Evolutionary conservation across 2,113 vertebrate genomes (phyloP).

Genomic region (Barbus barbus): DNA sequence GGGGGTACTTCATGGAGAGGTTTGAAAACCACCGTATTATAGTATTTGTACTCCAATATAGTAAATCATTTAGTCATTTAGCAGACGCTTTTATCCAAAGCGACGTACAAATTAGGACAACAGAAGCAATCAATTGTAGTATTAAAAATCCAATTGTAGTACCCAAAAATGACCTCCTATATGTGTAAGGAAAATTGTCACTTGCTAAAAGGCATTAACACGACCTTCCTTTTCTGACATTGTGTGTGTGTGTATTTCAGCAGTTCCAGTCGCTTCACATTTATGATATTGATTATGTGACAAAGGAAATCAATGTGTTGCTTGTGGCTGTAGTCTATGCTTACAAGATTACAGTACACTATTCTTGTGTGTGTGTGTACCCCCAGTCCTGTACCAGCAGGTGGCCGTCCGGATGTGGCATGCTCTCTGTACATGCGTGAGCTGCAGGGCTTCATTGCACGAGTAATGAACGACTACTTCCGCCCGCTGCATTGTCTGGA

Average conservation of each 20-base stretch:
- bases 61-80: no score
- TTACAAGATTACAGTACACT: slow-evolving; percentile 11
- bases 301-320: slow-evolving; percentile 6
- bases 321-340: slow-evolving; percentile 6
- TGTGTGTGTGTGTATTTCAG: slow-evolving; percentile 3
- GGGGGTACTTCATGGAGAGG: no score
- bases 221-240: not conserved
- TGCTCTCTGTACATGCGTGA: slow-evolving; percentile 99
- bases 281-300: not conserved
- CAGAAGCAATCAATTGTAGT: no score
- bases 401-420: slow-evolving; percentile 85
- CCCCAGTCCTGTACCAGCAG: slow-evolving; percentile 78
- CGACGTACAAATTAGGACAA: no score
- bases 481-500: slow-evolving; percentile 89
- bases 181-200: not conserved
- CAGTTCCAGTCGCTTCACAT: slow-evolving; percentile 8
- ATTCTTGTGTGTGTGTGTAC: slow-evolving; percentile 19
- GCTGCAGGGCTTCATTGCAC: slow-evolving; percentile 91
- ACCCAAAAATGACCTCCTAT: not conserved
- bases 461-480: slow-evolving; percentile 94
- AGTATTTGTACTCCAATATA: no score
- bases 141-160: no score
- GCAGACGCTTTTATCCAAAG: no score
- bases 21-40: no score
- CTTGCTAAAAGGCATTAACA: slow-evolving; percentile 7